These are phyloP conservation scores for Chascanopsetta lugubris DNA, from an alignment of 2,113 vertebrate genomes.

Conservation along the genomic window DNA sequence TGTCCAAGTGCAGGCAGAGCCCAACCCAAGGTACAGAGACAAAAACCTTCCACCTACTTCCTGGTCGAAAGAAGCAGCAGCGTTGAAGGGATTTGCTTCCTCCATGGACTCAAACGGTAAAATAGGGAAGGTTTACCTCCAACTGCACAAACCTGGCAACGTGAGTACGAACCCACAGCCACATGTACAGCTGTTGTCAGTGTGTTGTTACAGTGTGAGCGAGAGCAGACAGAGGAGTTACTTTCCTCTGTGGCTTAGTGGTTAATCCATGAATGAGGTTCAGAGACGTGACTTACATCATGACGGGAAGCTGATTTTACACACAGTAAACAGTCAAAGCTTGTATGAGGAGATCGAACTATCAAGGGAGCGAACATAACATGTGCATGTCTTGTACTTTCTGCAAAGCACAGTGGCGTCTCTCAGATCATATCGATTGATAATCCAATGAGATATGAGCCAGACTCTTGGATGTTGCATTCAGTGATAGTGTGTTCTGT, in stretches of 20 bases:
- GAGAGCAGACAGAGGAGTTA: too few relatives aligned
- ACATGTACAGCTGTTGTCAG: neutral
- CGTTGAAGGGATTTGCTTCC: neutral
- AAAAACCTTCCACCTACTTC: neutral
- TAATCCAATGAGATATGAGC: neutral
- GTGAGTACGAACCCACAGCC: slow-evolving; percentile 56
- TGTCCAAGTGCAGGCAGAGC: slow-evolving; percentile 17
- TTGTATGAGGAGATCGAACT: too few relatives aligned
- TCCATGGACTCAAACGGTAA: slow-evolving; percentile 72
- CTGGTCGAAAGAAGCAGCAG: neutral
- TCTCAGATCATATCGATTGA: neutral
- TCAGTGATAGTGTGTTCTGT: neutral
- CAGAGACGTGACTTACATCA: neutral
- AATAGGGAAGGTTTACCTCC: slow-evolving; percentile 75
- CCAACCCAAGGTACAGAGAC: neutral
- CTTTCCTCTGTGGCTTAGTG: too few relatives aligned
- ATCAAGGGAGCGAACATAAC: too few relatives aligned
- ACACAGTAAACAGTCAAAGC: too few relatives aligned
- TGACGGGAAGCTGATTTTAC: neutral
- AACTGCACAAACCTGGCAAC: slow-evolving; percentile 70
- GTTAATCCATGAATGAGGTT: too few relatives aligned
- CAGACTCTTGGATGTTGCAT: neutral
- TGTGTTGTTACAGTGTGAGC: too few relatives aligned
- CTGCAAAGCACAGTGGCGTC: neutral
- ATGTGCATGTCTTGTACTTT: neutral